Conservation (phyloP, 1,140 invertebrate species). For the Apocrypta bakeri region DNA sequence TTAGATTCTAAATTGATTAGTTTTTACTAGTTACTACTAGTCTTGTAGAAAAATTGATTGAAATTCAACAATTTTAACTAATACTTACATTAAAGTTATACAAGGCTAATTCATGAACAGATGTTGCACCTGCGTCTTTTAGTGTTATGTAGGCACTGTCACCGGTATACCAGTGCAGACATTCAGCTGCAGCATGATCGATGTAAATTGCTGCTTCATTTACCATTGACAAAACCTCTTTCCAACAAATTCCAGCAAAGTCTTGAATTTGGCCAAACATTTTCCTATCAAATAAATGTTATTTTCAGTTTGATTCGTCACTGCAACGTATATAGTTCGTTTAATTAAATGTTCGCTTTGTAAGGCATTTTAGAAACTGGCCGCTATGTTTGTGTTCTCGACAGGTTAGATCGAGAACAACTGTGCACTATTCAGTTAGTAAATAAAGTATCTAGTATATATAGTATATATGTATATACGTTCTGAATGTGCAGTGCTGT, state of each 20-base stretch:
- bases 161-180: constrained; percentile 77
- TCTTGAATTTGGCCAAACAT: constrained; percentile 54
- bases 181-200: constrained; percentile 75
- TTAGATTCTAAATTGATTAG: constrained; percentile 61
- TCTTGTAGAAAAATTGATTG: not conserved
- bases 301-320: too few species aligned
- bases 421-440: not conserved
- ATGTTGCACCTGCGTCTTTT: constrained; percentile 73
- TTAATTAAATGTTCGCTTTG: not conserved
- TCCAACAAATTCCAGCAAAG: constrained; percentile 70
- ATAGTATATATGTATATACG: too few species aligned
- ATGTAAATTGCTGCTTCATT: constrained; percentile 75
- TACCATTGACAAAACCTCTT: constrained; percentile 70
- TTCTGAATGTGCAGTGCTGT: too few species aligned
- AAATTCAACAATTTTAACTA: not conserved
- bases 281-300: not conserved
- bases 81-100: constrained; percentile 68
- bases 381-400: not conserved
- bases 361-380: not conserved
- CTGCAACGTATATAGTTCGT: not conserved
- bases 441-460: not conserved
- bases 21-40: not conserved
- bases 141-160: constrained; percentile 68
- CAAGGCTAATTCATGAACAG: constrained; percentile 76
- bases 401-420: not conserved